Evolutionary conservation across 2,113 vertebrate genomes (phyloP).

Genomic region (Piprites chloris): DNA sequence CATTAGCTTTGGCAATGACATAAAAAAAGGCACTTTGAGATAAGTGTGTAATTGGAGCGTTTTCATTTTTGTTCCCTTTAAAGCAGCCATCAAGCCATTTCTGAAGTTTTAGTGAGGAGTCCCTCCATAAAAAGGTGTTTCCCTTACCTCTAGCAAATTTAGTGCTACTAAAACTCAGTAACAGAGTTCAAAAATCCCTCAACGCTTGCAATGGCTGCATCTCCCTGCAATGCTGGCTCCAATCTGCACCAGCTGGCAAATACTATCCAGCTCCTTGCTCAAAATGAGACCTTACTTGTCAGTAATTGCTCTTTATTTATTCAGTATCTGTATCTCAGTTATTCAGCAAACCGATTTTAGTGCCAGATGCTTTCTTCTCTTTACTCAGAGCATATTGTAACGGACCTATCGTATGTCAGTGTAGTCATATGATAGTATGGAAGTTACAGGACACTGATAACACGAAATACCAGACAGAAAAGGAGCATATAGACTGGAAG

Average conservation of each 20-base stretch:
- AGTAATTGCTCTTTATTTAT: neutral
- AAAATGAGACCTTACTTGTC: neutral
- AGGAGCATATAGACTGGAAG: neutral
- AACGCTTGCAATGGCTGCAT: neutral
- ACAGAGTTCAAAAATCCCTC: neutral
- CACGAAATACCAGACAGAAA: fast-evolving
- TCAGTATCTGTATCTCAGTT: neutral
- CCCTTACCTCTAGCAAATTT: neutral
- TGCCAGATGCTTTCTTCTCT: neutral
- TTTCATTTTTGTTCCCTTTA: neutral
- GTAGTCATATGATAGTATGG: neutral
- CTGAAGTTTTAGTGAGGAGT: neutral
- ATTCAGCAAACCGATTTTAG: neutral
- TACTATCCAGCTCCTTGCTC: neutral
- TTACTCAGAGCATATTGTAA: neutral
- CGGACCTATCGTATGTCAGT: neutral
- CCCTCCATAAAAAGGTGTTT: neutral
- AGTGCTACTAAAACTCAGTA: neutral
- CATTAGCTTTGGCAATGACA: neutral
- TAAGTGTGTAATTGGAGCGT: neutral
- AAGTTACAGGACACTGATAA: neutral
- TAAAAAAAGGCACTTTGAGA: neutral
- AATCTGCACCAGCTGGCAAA: neutral
- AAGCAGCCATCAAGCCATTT: neutral
- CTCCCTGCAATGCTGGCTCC: neutral